Evolutionary conservation across 2,888 invertebrate species (phyloP), one percentile per base, ranked within the genome.

Genomic region (Mystacides longicornis): DNA sequence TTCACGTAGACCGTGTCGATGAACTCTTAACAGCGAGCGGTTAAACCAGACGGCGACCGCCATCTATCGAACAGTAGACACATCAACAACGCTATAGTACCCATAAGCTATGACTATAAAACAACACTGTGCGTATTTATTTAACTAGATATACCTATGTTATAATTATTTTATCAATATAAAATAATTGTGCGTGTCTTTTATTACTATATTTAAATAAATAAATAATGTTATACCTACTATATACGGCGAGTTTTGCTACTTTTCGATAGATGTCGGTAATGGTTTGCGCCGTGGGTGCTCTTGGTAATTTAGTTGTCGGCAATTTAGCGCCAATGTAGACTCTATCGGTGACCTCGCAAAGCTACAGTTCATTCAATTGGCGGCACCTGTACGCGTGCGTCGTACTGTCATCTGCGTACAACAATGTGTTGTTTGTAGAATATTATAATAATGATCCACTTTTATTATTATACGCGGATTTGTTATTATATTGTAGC

Each of bases 311-410:
- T 37, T 37, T 37, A 3, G 14, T 14, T 14, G n/a, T 3, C 3
- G 3, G 37, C 14, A 3, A n/a, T 14, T 14, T 37, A 37, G 54
- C 54, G 54, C 57, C 53, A 22, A 22, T 21, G 2, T 48, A 31
- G 14, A 37, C 59, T 33, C 62, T 53, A 42, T 64, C 68, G 71
- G 71, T 69, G 69, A 69, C 69, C 70, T 69, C 70, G 69, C 66
- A 68, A 69, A 71, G 68, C 63, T 7, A 27, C 52, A 43, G 52
- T 52, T 52, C 52, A 52, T 47, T 27, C 52, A 19, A 21, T 31
- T 20, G 4, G 49, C 4, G 16, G 37, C 54, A 49, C 43, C 45
- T 45, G 37, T 37, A 37, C 54, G 47, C 23, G 49, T 49, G 49
- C 54, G 43, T 16, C 48, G 43, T 33, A 23, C 27, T 45, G 45